Evolutionary conservation across 2,797 vertebrate genomes (phyloP), one percentile per base, ranked within the genome.

Genomic region (Hyperoplus lanceolatus): DNA sequence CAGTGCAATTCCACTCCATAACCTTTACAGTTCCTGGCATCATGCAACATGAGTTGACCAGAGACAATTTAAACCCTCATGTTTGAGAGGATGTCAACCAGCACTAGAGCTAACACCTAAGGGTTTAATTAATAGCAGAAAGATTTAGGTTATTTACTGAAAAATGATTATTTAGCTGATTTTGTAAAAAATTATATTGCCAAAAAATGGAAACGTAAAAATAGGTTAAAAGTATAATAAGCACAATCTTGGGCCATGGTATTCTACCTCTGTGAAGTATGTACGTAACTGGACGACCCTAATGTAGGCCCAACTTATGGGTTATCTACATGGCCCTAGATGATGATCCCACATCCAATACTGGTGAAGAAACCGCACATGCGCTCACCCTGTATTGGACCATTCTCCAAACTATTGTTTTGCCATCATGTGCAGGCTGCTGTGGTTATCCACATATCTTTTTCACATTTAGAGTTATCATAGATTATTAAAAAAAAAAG

Each of bases 21-120:
- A 49, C 39, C 48, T 71, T 64, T 65, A 70, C 43, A 66, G 36
- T 49, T 62, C 9, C 29, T 42, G 79, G 16, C 46, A 29, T 67
- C 13, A 71, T 74, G 29, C 41, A 73, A 56, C 39, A 66, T 18
- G 38, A 72, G 11, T 29, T 2, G 36, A 81, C 21, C 8, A 59
- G 46, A 48, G 14, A 4, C 6, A 38, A 21, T 64, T 51, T 41
- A 14, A 38, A 8, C 11, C 1, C 29, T 1, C 10, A 6, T 3
- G 60, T 29, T 56, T 49, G 42, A 11, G 1, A 53, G 9, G 18
- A 41, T 39, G 18, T 6, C 42, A n/a, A 58, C 16, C 8, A 39
- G 38, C 18, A 56, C 39, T 15, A n/a, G 6, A 61, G 9, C 12
- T 12, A 29, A 29, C 29, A 66, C 29, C 4, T 4, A 49, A 56